A percentile compares a stretch with the other conserved stretches of the same genome.
Evolutionary conservation across 2,888 invertebrate species (phyloP).

Genomic region (Hetaerina titia): DNA sequence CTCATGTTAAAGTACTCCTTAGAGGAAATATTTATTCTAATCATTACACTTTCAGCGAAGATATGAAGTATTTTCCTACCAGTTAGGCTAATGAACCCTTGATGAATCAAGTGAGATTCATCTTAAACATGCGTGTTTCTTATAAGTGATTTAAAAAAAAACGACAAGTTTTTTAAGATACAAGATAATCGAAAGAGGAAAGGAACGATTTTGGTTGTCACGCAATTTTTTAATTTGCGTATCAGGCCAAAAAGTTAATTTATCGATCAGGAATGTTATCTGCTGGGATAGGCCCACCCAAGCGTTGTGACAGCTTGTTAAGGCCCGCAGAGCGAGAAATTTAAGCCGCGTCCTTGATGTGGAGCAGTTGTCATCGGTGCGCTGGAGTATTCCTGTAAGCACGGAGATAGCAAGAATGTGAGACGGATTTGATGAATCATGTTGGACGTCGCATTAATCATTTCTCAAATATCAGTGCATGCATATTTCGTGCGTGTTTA

Average conservation of each 20-base stretch:
- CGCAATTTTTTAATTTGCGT: conserved; percentile 39
- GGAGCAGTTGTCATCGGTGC: neutral
- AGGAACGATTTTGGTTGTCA: conserved; percentile 16
- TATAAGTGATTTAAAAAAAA: neutral
- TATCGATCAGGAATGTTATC: conserved; percentile 35
- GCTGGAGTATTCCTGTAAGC: neutral
- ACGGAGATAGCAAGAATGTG: neutral
- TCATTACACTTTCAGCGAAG: neutral
- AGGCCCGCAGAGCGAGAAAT: neutral
- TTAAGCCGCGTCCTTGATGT: neutral
- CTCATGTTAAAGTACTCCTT: neutral
- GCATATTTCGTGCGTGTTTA: neutral
- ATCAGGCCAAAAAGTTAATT: conserved; percentile 30
- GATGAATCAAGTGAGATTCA: neutral
- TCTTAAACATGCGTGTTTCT: conserved; percentile 30
- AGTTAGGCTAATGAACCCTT: neutral
- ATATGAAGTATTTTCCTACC: neutral
- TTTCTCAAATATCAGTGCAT: neutral
- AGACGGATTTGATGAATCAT: neutral
- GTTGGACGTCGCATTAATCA: neutral
- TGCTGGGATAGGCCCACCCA: conserved; percentile 9
- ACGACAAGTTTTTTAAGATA: neutral
- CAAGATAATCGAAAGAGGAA: conserved; percentile 24
- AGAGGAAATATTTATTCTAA: neutral
- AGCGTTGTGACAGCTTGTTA: neutral